Conservation (phyloP, 2,888 invertebrate genomes). For the Teleiodes luculella region DNA sequence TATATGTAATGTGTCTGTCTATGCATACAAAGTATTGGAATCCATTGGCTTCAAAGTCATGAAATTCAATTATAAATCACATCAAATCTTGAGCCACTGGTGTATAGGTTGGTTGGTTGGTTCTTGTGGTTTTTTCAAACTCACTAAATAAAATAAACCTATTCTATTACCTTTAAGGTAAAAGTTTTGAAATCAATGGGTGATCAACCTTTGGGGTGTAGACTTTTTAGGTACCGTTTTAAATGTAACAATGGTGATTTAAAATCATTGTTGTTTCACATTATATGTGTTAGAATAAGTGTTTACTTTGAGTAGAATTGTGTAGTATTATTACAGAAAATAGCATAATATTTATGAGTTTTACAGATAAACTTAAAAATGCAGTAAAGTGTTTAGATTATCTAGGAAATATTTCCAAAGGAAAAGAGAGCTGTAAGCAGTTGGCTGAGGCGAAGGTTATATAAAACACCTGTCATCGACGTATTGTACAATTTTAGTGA, state of each 20-base stretch:
- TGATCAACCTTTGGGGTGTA: background rate
- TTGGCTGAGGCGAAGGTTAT: background rate
- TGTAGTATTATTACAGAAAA: constrained; percentile 3
- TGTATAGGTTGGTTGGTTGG: too few relatives aligned
- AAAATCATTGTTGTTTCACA: constrained; percentile 53
- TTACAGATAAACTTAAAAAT: background rate
- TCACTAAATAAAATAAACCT: too few relatives aligned
- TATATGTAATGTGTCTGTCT: background rate
- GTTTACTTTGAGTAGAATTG: constrained; percentile 37
- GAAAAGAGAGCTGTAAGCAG: constrained; percentile 3
- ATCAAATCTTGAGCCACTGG: too few relatives aligned
- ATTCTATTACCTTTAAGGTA: too few relatives aligned
- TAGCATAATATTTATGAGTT: constrained; percentile 2
- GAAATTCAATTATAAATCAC: too few relatives aligned
- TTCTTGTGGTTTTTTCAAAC: too few relatives aligned
- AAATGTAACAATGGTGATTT: constrained; percentile 46
- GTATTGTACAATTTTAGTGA: constrained; percentile 72
- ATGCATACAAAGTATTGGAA: too few relatives aligned
- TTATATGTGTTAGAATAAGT: constrained; percentile 43
- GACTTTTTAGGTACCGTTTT: constrained; percentile 30
- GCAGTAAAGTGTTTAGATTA: background rate
- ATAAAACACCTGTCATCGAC: constrained; percentile 61
- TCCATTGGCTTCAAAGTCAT: background rate
- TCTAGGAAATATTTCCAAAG: background rate
- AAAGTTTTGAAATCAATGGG: too few relatives aligned